These are phyloP conservation scores for Tachypleus tridentatus DNA, from an alignment of 1,140 invertebrate genomes.

Conservation along the genomic window DNA sequence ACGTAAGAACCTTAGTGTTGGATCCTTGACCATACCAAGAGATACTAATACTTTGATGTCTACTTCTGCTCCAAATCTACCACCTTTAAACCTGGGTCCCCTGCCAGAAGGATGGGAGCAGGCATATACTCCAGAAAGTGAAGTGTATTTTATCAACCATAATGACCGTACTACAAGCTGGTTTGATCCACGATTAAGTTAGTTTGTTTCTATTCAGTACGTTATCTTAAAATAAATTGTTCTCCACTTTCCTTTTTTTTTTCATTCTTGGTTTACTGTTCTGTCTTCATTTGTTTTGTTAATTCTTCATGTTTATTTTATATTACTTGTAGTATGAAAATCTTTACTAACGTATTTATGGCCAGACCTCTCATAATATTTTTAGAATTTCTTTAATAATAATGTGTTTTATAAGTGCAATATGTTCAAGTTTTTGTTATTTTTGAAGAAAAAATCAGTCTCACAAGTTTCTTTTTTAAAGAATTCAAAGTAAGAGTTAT, in stretches of 20 bases:
- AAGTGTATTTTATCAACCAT: conserved; percentile 97
- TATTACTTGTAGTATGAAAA: too few species aligned
- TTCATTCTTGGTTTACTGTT: not conserved
- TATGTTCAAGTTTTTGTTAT: too few species aligned
- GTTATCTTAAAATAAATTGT: too few species aligned
- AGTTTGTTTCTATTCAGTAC: conserved; percentile 36
- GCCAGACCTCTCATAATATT: too few species aligned
- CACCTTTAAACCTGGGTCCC: conserved; percentile 47
- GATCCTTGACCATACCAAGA: conserved; percentile 22
- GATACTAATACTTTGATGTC: conserved; percentile 16
- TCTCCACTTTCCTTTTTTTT: not conserved
- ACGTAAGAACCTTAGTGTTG: conserved; percentile 62
- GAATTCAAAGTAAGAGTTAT: too few species aligned
- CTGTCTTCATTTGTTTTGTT: too few species aligned
- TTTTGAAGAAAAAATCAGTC: too few species aligned
- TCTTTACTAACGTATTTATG: too few species aligned
- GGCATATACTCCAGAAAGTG: conserved; percentile 79
- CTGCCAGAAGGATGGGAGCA: conserved; percentile 95
- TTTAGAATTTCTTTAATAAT: too few species aligned
- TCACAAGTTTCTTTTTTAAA: too few species aligned
- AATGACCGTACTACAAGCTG: conserved; percentile 85
- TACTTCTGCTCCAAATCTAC: conserved; percentile 16
- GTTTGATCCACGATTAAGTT: conserved; percentile 75
- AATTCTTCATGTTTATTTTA: too few species aligned
- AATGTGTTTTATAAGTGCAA: too few species aligned